Conservation (phyloP, 2,113 vertebrate genomes). For the Mixornis gularis region DNA sequence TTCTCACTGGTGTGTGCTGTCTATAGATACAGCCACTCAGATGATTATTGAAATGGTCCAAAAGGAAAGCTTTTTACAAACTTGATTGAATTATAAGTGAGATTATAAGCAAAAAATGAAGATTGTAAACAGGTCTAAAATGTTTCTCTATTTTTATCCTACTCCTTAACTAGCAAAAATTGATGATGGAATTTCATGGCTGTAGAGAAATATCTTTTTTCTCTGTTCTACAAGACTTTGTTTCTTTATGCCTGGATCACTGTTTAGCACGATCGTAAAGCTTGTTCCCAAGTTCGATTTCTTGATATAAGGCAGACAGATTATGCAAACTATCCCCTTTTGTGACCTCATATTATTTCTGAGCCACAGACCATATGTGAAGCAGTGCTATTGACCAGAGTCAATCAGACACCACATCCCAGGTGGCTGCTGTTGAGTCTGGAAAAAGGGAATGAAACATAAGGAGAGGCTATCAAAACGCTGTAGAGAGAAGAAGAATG, state of each 20-base stretch:
- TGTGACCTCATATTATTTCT: not conserved
- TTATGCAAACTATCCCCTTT: not conserved
- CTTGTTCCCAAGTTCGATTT: not conserved
- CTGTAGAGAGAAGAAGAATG: not conserved
- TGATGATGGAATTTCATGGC: not conserved
- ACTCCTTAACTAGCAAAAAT: not conserved
- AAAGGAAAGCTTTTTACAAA: not conserved
- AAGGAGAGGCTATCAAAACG: not conserved
- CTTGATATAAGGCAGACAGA: not conserved
- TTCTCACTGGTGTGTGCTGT: not conserved
- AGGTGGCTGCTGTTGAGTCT: not conserved
- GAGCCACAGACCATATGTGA: not conserved
- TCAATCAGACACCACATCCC: not conserved
- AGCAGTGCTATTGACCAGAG: not conserved
- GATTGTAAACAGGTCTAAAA: not conserved
- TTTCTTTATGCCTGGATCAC: not conserved
- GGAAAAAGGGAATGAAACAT: slow-evolving; percentile 15
- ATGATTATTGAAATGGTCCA: not conserved
- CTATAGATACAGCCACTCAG: not conserved
- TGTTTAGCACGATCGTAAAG: not conserved
- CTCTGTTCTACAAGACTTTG: not conserved
- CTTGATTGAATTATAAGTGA: not conserved
- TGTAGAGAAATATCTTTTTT: not conserved
- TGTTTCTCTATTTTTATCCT: not conserved
- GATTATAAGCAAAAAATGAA: not conserved